A percentile compares a stretch with the other conserved stretches of the same genome.
Conservation (phyloP, 2,888 invertebrate species). For the Troides aeacus region DNA sequence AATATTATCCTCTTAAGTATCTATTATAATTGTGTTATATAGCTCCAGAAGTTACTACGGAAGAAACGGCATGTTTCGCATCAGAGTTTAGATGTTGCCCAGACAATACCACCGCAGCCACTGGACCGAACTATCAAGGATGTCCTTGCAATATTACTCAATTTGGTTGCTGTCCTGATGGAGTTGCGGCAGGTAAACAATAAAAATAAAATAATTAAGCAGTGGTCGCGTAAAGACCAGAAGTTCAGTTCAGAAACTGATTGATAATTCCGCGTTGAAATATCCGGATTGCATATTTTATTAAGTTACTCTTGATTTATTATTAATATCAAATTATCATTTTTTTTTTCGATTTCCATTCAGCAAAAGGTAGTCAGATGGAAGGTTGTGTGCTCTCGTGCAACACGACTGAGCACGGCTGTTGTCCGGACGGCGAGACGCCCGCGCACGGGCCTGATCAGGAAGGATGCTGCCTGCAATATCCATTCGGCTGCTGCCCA, state of each 20-base stretch:
- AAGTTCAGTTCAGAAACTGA: too few species aligned
- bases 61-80: slow-evolving; percentile 65
- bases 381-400: slow-evolving; percentile 89
- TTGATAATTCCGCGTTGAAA: too few species aligned
- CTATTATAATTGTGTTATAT: background rate
- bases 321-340: background rate
- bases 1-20: too few species aligned
- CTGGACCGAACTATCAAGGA: slow-evolving; percentile 83
- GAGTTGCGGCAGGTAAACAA: slow-evolving; percentile 79
- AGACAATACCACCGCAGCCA: slow-evolving; percentile 82
- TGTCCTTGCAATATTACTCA: slow-evolving; percentile 82
- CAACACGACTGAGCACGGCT: slow-evolving; percentile 86
- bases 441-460: slow-evolving; percentile 90
- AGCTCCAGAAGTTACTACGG: slow-evolving; percentile 15
- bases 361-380: slow-evolving; percentile 84
- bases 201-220: background rate
- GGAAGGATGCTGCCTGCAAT: slow-evolving; percentile 90
- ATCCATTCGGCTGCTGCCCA: slow-evolving; percentile 92
- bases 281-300: too few species aligned
- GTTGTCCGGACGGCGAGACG: slow-evolving; percentile 91
- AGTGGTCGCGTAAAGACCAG: too few species aligned
- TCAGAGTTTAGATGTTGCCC: slow-evolving; percentile 87
- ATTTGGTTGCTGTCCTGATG: slow-evolving; percentile 88
- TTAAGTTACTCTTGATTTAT: too few species aligned
- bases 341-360: background rate